Base-by-base conservation (phyloP, 2,888 invertebrate genomes). In the Pristionchus maxplancki region DNA sequence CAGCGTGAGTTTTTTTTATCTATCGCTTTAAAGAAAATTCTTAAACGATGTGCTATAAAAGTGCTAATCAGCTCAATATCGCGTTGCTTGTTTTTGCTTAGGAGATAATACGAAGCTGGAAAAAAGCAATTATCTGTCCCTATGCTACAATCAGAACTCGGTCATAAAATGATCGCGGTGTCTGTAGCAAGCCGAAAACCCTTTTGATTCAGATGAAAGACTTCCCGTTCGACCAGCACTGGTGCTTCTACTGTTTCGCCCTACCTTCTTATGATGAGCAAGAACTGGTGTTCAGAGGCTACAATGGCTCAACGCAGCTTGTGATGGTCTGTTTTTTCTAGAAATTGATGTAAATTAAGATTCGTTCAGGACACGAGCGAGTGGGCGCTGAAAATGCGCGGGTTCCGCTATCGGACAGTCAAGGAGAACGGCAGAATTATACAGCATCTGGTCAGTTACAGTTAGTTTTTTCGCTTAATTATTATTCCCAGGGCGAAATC, bases 221-320 rank as follows among this genome's bases (percentile, higher is more conserved):
- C 34, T 83, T 83, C 53, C 82, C 82, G 24, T 83, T 83, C 82
- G 82, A 83, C 17, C 50, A 53, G 20, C 82, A 83, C 82, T 83
- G 82, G 82, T 83, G 82, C 82, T 83, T 83, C 53, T 83, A 83
- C 82, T 83, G 82, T 34, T 83, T 83, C 24, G 53, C 82, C 20
- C 20, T 83, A 1, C 82, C 82, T 0, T 34, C 13, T 0, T 83
- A 83, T 8, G 20, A 31, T 13, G 34, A 83, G 53, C 0, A 6
- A 0, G 82, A 83, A 8, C 20, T 83, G 24, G 37, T 83, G 13
- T 83, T 83, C 20, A 24, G 5, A 9, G 53, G 82, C 24, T 2
- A 24, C 9, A 40, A 53, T 15, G 82, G 6, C 0, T 24, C 53
- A 1, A 11, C 9, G 17, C 53, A 53, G n/a, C n/a, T 71, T 8